Evolutionary conservation across 2,113 vertebrate genomes (phyloP).

Genomic region (Machaerirhynchus nigripectus): DNA sequence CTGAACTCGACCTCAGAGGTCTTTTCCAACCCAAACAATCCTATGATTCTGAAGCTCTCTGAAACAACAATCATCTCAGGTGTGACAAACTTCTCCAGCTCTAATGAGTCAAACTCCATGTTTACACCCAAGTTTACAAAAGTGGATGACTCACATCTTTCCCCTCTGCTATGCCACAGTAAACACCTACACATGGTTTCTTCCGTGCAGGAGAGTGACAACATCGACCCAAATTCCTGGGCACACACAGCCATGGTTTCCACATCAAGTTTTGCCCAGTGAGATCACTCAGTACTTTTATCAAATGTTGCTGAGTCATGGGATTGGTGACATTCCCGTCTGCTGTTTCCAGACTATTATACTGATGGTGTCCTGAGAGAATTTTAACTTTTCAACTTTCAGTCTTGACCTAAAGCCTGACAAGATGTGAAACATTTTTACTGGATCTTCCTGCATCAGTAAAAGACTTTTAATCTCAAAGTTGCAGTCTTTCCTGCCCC

Average conservation of each 20-base stretch:
- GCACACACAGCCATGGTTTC: neutral
- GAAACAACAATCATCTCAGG: neutral
- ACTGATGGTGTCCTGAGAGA: neutral
- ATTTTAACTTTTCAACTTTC: neutral
- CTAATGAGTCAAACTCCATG: neutral
- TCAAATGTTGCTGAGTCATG: neutral
- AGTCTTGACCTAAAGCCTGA: neutral
- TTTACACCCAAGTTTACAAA: neutral
- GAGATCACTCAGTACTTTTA: neutral
- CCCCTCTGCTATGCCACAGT: neutral
- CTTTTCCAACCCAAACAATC: neutral
- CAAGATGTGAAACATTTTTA: neutral
- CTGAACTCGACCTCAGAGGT: accelerated
- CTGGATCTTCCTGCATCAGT: neutral
- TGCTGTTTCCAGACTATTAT: neutral
- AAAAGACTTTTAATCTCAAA: neutral
- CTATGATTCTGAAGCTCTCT: neutral
- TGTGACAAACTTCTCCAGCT: neutral
- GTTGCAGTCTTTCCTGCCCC: neutral
- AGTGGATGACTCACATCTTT: neutral
- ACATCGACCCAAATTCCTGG: neutral
- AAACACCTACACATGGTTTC: neutral
- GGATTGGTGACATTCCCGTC: neutral
- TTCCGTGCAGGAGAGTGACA: neutral
- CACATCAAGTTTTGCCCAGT: neutral